Evolutionary conservation across 2,113 vertebrate genomes (phyloP).

Genomic region (Motacilla tschutschensis): DNA sequence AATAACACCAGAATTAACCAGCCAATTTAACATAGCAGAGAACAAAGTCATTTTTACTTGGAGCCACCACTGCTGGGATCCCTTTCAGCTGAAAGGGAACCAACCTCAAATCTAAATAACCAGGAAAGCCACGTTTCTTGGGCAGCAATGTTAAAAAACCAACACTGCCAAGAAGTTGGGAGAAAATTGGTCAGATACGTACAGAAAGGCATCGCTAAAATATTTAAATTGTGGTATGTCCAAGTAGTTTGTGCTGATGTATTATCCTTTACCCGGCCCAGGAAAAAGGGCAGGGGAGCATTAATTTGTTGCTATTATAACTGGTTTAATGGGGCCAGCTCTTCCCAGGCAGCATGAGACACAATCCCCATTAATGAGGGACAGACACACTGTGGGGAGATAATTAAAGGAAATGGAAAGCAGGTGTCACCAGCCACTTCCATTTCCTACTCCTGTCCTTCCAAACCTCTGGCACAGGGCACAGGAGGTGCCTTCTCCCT

Average conservation of each 20-base stretch:
- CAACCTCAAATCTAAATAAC: neutral
- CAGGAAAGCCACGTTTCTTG: neutral
- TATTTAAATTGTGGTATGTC: neutral
- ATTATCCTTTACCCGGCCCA: neutral
- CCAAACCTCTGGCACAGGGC: neutral
- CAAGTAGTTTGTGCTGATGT: neutral
- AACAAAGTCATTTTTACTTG: slow-evolving; percentile 81
- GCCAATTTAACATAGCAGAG: slow-evolving; percentile 88
- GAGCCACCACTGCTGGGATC: slow-evolving; percentile 25
- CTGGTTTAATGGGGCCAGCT: neutral
- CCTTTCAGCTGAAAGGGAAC: neutral
- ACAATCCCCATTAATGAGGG: neutral
- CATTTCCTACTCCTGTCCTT: neutral
- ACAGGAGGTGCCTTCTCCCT: neutral
- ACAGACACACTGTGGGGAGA: neutral
- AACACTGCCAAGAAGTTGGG: neutral
- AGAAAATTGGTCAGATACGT: neutral
- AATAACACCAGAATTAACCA: slow-evolving; percentile 97
- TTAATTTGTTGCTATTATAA: neutral
- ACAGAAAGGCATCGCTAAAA: neutral
- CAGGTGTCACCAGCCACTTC: neutral
- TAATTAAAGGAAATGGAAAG: neutral
- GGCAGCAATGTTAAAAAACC: neutral
- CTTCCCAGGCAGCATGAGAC: neutral
- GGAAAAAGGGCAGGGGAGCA: neutral